Evolutionary conservation across 2,888 invertebrate genomes (phyloP), one percentile per base, ranked within the genome.

Genomic region (Pachliopta kotzebuea): DNA sequence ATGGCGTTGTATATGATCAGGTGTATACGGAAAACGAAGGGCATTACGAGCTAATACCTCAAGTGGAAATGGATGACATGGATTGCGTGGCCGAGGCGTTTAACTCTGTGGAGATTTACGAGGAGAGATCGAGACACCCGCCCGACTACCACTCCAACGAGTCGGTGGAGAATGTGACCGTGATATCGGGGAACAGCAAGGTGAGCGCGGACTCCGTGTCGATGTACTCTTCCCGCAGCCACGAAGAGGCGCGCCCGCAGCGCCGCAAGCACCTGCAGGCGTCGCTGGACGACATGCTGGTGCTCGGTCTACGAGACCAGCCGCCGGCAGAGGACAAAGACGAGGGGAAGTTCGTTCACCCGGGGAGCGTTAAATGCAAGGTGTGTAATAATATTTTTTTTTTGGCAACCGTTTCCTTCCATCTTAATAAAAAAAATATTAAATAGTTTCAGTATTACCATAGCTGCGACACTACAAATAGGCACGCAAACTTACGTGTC

Each of bases 241-340:
- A 93, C 66, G 94, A 94, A 67, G 86, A 86, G 66, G 81, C 88
- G 2, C 72, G 88, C 20, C 87, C 86, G 4, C 71, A 82, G 4
- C 70, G 84, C 11, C 69, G 83, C 50, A 77, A 76, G 62, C 87
- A 86, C 45, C 70, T 92, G 71, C 93, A 90, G 68, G 89, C 92
- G 8, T 94, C 94, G 0, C 81, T 94, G 72, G 94, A 94, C 68
- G 94, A 94, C 71, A 93, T 94, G 79, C 88, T 93, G 17, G 87
- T 94, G 71, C 76, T 93, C 53, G 86, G 92, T 0, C 53, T 86
- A 21, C 73, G 83, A 2, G 83, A 85, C 24, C 76, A 72, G 1
- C 75, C 77, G 3, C 73, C 76, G 0, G 73, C 37, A 37, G 37
- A 71, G 21, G 79, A 83, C 63, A 81, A 84, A 14, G 87, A 91